Evolutionary conservation across 2,888 invertebrate genomes (phyloP), one percentile per base, ranked within the genome.

Genomic region (Folsomia manolachei): DNA sequence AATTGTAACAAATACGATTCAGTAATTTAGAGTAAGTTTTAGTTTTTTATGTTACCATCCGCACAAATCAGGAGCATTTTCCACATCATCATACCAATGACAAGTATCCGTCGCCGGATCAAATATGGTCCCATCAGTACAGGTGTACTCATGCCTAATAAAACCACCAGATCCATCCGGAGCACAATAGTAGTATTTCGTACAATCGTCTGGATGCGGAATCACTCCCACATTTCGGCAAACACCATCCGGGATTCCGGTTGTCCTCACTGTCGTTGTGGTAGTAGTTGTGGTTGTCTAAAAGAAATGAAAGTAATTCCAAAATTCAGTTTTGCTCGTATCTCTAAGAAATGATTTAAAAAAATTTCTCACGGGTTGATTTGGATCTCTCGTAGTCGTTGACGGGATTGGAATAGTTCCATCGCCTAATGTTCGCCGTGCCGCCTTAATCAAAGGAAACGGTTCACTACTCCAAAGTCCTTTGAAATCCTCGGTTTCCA

Each of bases 361-460:
- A 56, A 14, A 21, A 18, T 18, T 56, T 14, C 7, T 4, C n/a
- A 56, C 56, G 11, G 72, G 27, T 39, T 23, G 56, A 14, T 4
- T 39, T n/a, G 72, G 4, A 2, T 24, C 51, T 19, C 61, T 25
- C 1, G 63, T 23, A 7, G 72, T 72, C 19, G 71, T 19, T 27
- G 65, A 60, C 1, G 70, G 61, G 39, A 27, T 4, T 11, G 64
- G 14, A 27, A 19, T 19, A 25, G 23, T 51, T 4, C 27, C 52
- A 19, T 69, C 72, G 26, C 60, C 24, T 9, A 72, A 51, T 2
- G 25, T 25, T 9, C 70, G 27, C 24, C 26, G 1, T 27, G 67
- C 25, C 21, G 69, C 62, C 26, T 62, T 64, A 26, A 72, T 39
- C 1, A 72, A 18, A 2, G 72, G 72, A 27, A 14, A 72, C 1